These are phyloP conservation scores for Trogon melanurus DNA, from an alignment of 2,113 vertebrate genomes.

Conservation along the genomic window DNA sequence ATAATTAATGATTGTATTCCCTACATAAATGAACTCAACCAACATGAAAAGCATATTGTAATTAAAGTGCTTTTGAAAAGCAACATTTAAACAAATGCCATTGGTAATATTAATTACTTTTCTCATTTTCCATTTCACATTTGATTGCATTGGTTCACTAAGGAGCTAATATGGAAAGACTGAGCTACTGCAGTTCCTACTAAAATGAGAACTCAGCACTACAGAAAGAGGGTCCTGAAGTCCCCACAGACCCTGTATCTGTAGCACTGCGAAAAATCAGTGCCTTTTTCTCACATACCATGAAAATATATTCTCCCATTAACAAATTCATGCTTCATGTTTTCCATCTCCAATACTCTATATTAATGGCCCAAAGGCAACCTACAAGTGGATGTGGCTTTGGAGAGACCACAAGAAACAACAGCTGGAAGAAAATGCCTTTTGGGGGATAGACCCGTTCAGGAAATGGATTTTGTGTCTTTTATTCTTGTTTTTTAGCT, in stretches of 20 bases:
- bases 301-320: neutral
- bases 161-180: conserved; percentile 7
- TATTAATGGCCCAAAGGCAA: neutral
- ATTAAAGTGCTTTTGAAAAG: conserved; percentile 77
- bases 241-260: neutral
- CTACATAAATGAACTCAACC: conserved; percentile 77
- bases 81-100: conserved; percentile 77
- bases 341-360: neutral
- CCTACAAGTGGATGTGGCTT: neutral
- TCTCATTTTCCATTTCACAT: conserved; percentile 62
- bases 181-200: neutral
- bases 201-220: neutral
- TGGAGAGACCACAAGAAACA: neutral
- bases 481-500: neutral
- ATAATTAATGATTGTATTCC: conserved; percentile 83
- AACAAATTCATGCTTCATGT: neutral
- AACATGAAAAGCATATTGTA: conserved; percentile 81
- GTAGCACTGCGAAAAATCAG: neutral
- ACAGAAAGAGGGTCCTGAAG: neutral
- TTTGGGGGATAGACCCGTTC: neutral
- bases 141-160: conserved; percentile 53
- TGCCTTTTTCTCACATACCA: neutral
- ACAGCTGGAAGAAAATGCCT: neutral
- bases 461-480: neutral
- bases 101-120: conserved; percentile 71